Evolutionary conservation across 2,888 invertebrate species (phyloP).

Genomic region (Gasteruption jaculator): DNA sequence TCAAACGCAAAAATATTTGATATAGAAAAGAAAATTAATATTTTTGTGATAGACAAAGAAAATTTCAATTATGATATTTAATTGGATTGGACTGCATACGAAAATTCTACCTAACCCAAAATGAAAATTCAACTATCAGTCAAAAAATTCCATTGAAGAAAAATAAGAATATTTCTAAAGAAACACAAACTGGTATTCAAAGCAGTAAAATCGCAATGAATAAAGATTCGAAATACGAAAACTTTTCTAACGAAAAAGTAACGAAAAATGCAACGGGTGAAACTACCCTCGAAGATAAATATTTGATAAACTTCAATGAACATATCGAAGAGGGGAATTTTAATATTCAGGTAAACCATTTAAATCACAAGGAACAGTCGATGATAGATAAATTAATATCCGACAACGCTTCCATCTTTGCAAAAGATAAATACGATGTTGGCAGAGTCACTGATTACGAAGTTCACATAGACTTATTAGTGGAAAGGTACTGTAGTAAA

Average conservation of each 20-base stretch:
- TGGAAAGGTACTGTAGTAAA: conserved; percentile 24
- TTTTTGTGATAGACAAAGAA: conserved; percentile 27
- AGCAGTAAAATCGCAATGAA: conserved; percentile 11
- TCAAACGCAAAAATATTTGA: conserved; percentile 26
- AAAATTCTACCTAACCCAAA: conserved; percentile 28
- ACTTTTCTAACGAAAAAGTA: conserved; percentile 6
- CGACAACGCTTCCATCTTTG: conserved; percentile 21
- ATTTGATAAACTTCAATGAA: conserved; percentile 20
- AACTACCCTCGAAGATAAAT: no score
- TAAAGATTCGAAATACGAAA: conserved; percentile 6
- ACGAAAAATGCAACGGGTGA: no score
- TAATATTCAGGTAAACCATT: conserved; percentile 10
- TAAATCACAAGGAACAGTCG: conserved; percentile 10
- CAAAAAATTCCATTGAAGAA: conserved; percentile 12
- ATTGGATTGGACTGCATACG: conserved; percentile 31
- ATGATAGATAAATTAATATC: conserved; percentile 21
- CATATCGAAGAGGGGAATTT: conserved; percentile 11
- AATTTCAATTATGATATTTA: conserved; percentile 31
- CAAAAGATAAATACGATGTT: conserved; percentile 27
- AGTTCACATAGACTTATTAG: conserved; percentile 22
- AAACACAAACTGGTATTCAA: conserved; percentile 13
- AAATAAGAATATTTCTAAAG: conserved; percentile 12
- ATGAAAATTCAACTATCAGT: conserved; percentile 28
- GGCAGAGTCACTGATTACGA: conserved; percentile 25
- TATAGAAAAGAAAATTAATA: conserved; percentile 22